These are phyloP conservation scores for Eriosoma lanigerum DNA, from an alignment of 1,140 invertebrate species.

Conservation along the genomic window DNA sequence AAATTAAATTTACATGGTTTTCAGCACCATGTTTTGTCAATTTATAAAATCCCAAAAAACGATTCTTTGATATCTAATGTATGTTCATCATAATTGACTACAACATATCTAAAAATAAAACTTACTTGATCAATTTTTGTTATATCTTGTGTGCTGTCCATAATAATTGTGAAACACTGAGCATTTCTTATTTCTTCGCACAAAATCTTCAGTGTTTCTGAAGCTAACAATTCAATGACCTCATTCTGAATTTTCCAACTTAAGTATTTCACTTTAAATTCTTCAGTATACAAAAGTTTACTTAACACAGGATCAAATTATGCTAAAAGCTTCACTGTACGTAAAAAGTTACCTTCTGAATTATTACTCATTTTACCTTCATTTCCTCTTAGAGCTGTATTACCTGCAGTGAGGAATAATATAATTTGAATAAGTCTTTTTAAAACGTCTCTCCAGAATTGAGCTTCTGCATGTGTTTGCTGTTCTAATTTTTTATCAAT, in stretches of 20 bases:
- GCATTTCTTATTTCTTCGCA: constrained; percentile 14
- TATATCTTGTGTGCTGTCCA: constrained; percentile 27
- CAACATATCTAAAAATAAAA: constrained; percentile 18
- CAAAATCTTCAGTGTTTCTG: not conserved
- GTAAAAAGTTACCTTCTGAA: constrained; percentile 25
- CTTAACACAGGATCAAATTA: constrained; percentile 14
- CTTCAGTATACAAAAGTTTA: not conserved
- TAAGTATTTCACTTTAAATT: constrained; percentile 6
- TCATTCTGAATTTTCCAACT: constrained; percentile 24
- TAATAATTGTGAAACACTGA: constrained; percentile 10
- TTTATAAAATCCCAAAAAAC: constrained; percentile 15
- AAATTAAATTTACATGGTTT: constrained; percentile 2
- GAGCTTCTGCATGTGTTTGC: not conserved
- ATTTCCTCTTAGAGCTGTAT: constrained; percentile 22
- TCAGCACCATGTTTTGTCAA: constrained; percentile 17
- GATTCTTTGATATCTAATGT: not conserved
- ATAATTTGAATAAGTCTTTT: constrained; percentile 5
- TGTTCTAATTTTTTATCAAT: constrained; percentile 12
- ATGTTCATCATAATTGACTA: constrained; percentile 9
- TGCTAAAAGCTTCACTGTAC: constrained; percentile 14
- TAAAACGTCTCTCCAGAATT: constrained; percentile 34
- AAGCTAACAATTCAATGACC: constrained; percentile 24
- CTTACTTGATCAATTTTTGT: constrained; percentile 27
- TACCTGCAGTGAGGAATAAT: not conserved
- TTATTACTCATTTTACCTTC: not conserved